Evolutionary conservation across 2,797 vertebrate species (phyloP), one percentile per base, ranked within the genome.

Genomic region (Allobates femoralis): DNA sequence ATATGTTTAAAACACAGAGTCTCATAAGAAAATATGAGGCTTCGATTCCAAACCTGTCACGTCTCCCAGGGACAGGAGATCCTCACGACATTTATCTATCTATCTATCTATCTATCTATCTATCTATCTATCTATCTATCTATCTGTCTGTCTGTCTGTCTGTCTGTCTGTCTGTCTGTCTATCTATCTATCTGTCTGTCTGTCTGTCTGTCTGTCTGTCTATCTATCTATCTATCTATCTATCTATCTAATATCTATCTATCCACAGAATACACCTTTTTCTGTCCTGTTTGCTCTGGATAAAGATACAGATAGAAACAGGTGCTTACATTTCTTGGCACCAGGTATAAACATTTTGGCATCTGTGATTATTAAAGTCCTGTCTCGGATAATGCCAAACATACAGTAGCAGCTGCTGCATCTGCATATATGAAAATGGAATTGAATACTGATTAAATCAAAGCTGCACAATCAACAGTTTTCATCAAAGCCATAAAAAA

Each of bases 401-500:
- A 78, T n/a, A 79, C 32, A 62, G 34, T 41, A 16, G 16, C 77
- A 79, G 55, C 77, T 79, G 77, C 77, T 79, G 77, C 77, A 60
- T 74, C 41, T 73, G 37, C 37, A 23, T 37, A 30, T 79, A 28
- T 60, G 30, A n/a, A 53, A 21, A 23, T 16, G 32, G 2, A 5
- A 8, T 2, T 16, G n/a, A 19, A 37, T 41, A 71, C 67, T 50
- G 26, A 50, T 50, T 46, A 14, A 46, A 50, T 26, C 69, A 46
- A 1, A 6, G 23, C 23, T 37, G 12, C 41, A 26, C 37, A 74
- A 26, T 74, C 26, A 74, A 11, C 64, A 32, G 64, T 34, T 19
- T 64, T 21, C 67, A 71, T 71, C 67, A 41, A 11, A 71, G 41
- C 23, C 28, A 5, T 0, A 0, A 3, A 0, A 26, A 16, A 66